These are phyloP conservation scores for Rhingia campestris DNA, from an alignment of 2,888 invertebrate species.

Conservation along the genomic window DNA sequence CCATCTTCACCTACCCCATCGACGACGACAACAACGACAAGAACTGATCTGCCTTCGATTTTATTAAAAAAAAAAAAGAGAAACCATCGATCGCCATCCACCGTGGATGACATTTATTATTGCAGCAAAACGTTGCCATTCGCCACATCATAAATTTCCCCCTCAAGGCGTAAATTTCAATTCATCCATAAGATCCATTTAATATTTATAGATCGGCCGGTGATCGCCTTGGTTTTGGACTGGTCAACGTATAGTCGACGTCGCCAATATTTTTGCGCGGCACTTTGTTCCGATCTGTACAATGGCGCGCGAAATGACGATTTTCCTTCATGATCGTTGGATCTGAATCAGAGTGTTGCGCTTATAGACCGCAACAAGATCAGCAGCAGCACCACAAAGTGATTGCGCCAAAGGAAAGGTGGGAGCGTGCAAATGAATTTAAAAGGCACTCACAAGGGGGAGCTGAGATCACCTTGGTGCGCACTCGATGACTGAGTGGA, in stretches of 20 bases:
- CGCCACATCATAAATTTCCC: slow-evolving; percentile 73
- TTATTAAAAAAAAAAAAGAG: slow-evolving; percentile 15
- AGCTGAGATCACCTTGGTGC: slow-evolving; percentile 17
- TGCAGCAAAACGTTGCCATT: slow-evolving; percentile 69
- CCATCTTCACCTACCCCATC: slow-evolving; percentile 2
- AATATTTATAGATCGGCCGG: slow-evolving; percentile 69
- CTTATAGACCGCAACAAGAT: no score
- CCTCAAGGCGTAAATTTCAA: slow-evolving; percentile 72
- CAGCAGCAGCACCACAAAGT: no score
- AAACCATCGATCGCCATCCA: slow-evolving; percentile 58
- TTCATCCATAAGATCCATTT: slow-evolving; percentile 46
- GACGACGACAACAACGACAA: slow-evolving; percentile 12
- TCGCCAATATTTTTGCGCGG: slow-evolving; percentile 50
- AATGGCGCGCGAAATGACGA: slow-evolving; percentile 41
- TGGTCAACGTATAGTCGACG: slow-evolving; percentile 32
- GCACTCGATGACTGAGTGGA: slow-evolving; percentile 1
- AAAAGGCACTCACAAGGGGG: slow-evolving; percentile 14
- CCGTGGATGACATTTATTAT: slow-evolving; percentile 72
- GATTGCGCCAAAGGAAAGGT: slow-evolving; percentile 9
- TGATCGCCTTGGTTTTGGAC: slow-evolving; percentile 44
- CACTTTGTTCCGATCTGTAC: slow-evolving; percentile 56
- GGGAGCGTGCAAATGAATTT: slow-evolving; percentile 26
- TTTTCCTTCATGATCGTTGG: slow-evolving; percentile 14
- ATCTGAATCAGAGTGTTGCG: no score
- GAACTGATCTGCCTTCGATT: slow-evolving; percentile 37